Base-by-base conservation (phyloP, 2,888 invertebrate species). In the Corythucha ciliata region DNA sequence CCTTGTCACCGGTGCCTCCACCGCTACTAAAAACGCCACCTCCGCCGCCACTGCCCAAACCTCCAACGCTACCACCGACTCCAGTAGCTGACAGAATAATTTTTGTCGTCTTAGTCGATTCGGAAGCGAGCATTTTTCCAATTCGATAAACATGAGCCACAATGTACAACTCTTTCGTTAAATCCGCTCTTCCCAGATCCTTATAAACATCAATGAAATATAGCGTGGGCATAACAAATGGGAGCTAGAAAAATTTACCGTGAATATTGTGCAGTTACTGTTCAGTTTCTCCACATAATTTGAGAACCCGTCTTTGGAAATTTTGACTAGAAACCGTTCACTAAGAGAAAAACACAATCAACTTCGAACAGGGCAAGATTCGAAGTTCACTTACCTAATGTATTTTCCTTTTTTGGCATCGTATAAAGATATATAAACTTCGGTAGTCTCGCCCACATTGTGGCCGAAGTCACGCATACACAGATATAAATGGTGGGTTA, bases 111-210 rank as follows among this genome's bases (percentile, higher is more conserved):
- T 61, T 61, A 12, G 58, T 57, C 6, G 72, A 73, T 33, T 78
- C 77, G 2, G 80, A 77, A 39, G 78, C 78, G 14, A 87, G 75
- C 77, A 90, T 88, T 8, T 46, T 33, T 0, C 93, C 93, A 48
- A 90, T 82, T 45, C 93, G 77, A 71, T 91, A 83, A 40, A 93
- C 86, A 69, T 91, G 89, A 57, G 88, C 88, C 26, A 93, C 83
- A 59, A 94, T 74, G 73, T 84, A 91, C 21, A 92, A 74, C 63
- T 93, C 91, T 54, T 83, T 80, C 50, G 80, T 80, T 48, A 91
- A 74, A 68, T 93, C 93, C 34, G 84, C 79, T 59, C 80, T 82
- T 45, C 91, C 91, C 63, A 89, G 73, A 64, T 86, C 85, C 83
- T 83, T 67, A 18, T 70, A 67, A 53, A 48, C 14, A 50, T 29